Conservation (phyloP, 2,888 invertebrate genomes). For the Sepioteuthis lessoniana region DNA sequence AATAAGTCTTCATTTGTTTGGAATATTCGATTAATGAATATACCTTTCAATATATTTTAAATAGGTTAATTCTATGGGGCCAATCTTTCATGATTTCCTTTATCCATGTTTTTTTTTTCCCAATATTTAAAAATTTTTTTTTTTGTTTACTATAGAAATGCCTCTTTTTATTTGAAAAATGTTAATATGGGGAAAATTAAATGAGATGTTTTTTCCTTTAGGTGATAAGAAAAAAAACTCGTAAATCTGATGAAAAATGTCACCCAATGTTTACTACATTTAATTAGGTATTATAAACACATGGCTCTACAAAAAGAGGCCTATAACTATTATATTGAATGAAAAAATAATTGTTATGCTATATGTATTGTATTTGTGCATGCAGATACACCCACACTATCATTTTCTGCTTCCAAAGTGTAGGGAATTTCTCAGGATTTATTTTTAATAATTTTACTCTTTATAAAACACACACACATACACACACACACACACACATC, state of each 20-base stretch:
- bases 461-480: neutral
- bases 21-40: neutral
- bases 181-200: neutral
- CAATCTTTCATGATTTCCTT: neutral
- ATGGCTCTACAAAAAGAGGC: neutral
- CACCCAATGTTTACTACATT: neutral
- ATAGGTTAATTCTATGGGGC: neutral
- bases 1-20: neutral
- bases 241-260: neutral
- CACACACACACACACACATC: neutral
- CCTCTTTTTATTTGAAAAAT: neutral
- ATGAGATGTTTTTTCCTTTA: neutral
- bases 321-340: neutral
- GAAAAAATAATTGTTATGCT: neutral
- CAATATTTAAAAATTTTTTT: too few species aligned
- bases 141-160: neutral
- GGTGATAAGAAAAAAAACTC: neutral
- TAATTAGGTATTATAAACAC: neutral
- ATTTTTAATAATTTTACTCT: neutral
- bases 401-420: neutral
- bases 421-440: neutral
- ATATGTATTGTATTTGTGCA: neutral
- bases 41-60: neutral
- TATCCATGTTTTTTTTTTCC: too few species aligned
- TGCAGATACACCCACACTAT: neutral